Conservation (phyloP, 2,888 invertebrate species). For the Seladonia tumulorum region DNA sequence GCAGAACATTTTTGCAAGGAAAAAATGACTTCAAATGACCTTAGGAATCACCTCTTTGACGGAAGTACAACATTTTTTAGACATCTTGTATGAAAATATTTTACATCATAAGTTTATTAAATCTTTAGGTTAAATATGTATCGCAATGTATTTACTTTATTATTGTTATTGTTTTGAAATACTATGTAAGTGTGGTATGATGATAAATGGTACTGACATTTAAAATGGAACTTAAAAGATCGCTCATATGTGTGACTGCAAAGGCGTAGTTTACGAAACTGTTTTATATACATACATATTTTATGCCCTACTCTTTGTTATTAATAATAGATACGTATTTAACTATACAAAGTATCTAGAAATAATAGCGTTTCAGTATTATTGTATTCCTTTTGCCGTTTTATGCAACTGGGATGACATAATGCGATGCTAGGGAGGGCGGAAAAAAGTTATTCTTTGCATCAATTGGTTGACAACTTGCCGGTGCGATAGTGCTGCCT, state of each 20-base stretch:
- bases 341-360: background rate
- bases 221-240: background rate
- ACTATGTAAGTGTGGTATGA: background rate
- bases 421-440: conserved; percentile 1
- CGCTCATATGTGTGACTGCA: background rate
- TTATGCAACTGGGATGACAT: conserved; percentile 1
- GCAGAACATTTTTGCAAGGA: too few relatives aligned
- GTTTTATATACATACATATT: background rate
- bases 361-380: background rate
- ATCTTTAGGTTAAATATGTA: background rate
- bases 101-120: background rate
- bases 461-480: background rate
- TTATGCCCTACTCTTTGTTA: background rate
- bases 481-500: background rate
- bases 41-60: background rate
- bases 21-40: too few relatives aligned
- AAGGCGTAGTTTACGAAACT: background rate
- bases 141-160: background rate
- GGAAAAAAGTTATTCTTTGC: background rate
- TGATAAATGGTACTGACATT: background rate
- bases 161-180: background rate
- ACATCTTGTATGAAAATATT: background rate
- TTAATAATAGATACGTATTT: background rate
- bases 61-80: too few relatives aligned
- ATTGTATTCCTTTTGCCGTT: background rate